These are phyloP conservation scores for Peromyscus polionotus DNA, from an alignment of 2,113 vertebrate genomes.

Conservation along the genomic window DNA sequence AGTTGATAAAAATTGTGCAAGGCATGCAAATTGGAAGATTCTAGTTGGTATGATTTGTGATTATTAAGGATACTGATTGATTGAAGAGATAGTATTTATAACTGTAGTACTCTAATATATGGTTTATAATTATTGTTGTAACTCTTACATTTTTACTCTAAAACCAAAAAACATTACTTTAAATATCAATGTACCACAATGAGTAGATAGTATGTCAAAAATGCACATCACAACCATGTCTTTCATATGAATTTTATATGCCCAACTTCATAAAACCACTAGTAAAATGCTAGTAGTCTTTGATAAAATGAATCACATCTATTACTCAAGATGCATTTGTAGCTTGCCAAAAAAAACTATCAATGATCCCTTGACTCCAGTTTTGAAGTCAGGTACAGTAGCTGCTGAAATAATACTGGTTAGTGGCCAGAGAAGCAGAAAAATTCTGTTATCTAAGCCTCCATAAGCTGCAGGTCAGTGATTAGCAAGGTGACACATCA, in stretches of 20 bases:
- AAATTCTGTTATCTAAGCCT: background rate
- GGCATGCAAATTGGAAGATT: conserved; percentile 75
- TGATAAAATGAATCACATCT: conserved; percentile 74
- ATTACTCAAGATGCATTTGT: conserved; percentile 64
- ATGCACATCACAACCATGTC: conserved; percentile 58
- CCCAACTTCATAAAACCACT: conserved; percentile 65
- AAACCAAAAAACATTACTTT: conserved; percentile 53
- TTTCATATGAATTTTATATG: conserved; percentile 73
- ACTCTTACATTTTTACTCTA: conserved; percentile 61
- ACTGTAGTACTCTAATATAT: conserved; percentile 80
- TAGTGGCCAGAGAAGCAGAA: background rate
- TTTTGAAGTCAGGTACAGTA: conserved; percentile 14
- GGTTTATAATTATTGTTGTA: conserved; percentile 76
- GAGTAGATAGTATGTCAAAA: conserved; percentile 61
- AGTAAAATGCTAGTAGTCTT: conserved; percentile 55
- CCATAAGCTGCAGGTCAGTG: conserved; percentile 20
- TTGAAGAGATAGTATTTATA: conserved; percentile 80
- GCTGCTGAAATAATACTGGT: background rate
- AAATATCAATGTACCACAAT: conserved; percentile 59
- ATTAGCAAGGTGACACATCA: background rate
- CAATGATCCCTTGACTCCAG: background rate
- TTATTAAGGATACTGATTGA: conserved; percentile 76
- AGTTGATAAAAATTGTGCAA: conserved; percentile 78
- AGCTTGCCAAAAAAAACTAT: background rate
- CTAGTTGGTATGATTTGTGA: conserved; percentile 74